Evolutionary conservation across 2,113 vertebrate species (phyloP).

Genomic region (Seriola dumerili): DNA sequence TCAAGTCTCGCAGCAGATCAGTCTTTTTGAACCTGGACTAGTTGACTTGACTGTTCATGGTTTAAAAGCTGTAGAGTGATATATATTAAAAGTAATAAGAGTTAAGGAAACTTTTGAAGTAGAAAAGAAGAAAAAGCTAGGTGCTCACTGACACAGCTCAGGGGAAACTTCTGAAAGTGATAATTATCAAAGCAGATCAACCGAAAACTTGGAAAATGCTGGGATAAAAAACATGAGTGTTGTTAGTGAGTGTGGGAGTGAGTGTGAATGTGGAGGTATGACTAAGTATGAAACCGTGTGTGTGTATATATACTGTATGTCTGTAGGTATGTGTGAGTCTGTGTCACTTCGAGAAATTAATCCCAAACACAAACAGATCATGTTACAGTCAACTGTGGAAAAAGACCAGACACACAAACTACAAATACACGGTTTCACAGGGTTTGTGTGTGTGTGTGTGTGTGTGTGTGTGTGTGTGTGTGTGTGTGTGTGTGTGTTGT

Average conservation of each 20-base stretch:
- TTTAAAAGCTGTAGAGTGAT: no score
- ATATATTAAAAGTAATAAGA: no score
- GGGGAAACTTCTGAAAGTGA: no score
- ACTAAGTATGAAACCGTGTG: not conserved
- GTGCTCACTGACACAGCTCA: no score
- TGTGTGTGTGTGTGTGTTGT: constrained; percentile 18
- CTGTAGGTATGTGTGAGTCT: constrained; percentile 7
- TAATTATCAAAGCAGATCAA: no score
- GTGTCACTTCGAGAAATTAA: constrained; percentile 16
- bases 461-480: constrained; percentile 3
- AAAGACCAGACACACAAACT: constrained; percentile 16
- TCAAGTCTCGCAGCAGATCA: no score
- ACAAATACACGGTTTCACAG: not conserved
- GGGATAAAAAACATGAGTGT: not conserved
- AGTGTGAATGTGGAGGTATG: not conserved
- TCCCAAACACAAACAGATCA: constrained; percentile 51
- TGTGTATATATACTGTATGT: not conserved
- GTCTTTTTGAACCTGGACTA: no score
- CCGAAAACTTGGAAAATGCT: no score
- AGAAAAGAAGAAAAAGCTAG: no score
- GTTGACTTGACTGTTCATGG: no score
- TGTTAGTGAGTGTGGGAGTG: not conserved
- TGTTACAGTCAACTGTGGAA: constrained; percentile 43
- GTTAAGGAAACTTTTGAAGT: no score
- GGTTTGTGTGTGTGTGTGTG: constrained; percentile 11